Conservation (phyloP, 2,888 invertebrate genomes). For the Rhorus exstirpatorius region DNA sequence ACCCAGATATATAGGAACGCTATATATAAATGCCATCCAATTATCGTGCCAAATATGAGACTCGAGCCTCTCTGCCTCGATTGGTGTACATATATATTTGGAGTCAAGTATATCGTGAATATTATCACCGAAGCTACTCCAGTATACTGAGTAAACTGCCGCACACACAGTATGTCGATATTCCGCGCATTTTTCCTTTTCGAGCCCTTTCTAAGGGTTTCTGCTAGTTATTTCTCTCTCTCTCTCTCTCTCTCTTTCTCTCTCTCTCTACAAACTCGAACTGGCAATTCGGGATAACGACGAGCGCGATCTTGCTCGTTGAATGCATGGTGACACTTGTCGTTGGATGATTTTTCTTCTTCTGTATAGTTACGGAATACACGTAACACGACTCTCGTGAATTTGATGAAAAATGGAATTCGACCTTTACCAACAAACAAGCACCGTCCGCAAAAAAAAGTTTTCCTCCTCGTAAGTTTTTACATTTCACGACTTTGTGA, state of each 20-base stretch:
- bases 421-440: slow-evolving; percentile 3
- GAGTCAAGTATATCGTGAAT: slow-evolving; percentile 7
- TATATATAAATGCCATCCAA: slow-evolving; percentile 27
- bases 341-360: neutral
- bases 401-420: neutral
- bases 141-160: too few species aligned
- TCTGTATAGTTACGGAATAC: neutral
- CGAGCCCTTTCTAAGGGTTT: neutral
- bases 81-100: neutral
- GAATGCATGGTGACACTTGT: neutral
- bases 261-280: neutral
- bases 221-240: neutral
- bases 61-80: neutral
- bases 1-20: neutral
- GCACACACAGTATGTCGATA: neutral
- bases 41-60: slow-evolving; percentile 11
- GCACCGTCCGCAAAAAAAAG: too few species aligned
- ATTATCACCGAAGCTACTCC: too few species aligned
- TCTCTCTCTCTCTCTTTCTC: too few species aligned
- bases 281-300: neutral
- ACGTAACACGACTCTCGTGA: neutral
- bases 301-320: neutral
- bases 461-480: too few species aligned
- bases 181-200: neutral
- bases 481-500: neutral